Evolutionary conservation across 2,113 vertebrate species (phyloP), one percentile per base, ranked within the genome.

Genomic region (Pampusana beccarii): DNA sequence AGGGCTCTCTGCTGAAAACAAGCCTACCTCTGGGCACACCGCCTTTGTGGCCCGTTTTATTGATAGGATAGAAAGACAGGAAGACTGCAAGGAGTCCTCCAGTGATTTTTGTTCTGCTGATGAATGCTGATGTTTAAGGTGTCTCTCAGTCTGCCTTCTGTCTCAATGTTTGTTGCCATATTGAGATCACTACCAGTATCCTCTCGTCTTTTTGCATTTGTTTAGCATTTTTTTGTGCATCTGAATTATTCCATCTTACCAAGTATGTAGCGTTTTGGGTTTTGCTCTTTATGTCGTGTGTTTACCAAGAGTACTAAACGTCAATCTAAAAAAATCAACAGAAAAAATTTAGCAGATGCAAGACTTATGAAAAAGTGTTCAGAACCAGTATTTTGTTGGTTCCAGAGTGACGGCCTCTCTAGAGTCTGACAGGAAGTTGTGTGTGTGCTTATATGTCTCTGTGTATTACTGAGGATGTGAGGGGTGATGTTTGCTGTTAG

Each of bases 201-300:
- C 5, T 60, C 38, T 60, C 75, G 53, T 34, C 29, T 79, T 81
- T 81, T 82, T 46, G 42, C 19, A 53, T 71, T 74, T 3, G 4
- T 18, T 34, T 36, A 62, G 9, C 56, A 3, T 64, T 58, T 62
- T 24, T 24, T 67, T 54, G 10, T 75, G 33, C 20, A 11, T 46
- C 29, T 85, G 80, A 64, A 81, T 42, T 24, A n/a, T 2, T 92
- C 40, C 13, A 5, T 42, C 6, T 44, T 62, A 18, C 34, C 33
- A 24, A 25, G 4, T 5, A 7, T 0, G 0, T 19, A 18, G 20
- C 0, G 2, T 46, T 86, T 85, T 69, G 34, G 11, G 10, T 42
- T 75, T 28, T 74, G 65, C 33, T 25, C 92, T 64, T 71, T 31
- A 33, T 66, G 73, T 58, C 6, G 2, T 21, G 1, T 20, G 13